A percentile compares a stretch with the other conserved stretches of the same genome.
Conservation (phyloP, 2,888 invertebrate species). For the Ectemnius cavifrons region DNA sequence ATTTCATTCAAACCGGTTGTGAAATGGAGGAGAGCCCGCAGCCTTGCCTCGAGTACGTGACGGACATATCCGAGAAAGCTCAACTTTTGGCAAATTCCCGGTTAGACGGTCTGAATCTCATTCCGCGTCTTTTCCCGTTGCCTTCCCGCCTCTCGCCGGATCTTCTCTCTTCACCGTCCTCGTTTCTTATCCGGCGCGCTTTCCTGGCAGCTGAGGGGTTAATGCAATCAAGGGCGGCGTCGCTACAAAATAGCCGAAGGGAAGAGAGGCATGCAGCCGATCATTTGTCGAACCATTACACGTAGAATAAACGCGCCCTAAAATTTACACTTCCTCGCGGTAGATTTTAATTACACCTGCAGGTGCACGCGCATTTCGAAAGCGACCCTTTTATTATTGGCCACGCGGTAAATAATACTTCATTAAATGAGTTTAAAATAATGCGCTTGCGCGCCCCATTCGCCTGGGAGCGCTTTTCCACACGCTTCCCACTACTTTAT, state of each 20-base stretch:
- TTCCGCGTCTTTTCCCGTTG: conserved; percentile 18
- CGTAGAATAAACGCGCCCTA: neutral
- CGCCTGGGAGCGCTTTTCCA: neutral
- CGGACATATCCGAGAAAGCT: conserved; percentile 68
- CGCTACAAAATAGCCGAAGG: neutral
- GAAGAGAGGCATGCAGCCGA: neutral
- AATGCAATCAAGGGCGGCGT: conserved; percentile 4
- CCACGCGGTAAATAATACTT: neutral
- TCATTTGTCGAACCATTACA: neutral
- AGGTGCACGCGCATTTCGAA: neutral
- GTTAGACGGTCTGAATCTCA: conserved; percentile 47
- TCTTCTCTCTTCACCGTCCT: neutral
- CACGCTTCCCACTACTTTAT: too few species aligned
- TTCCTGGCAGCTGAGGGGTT: conserved; percentile 15
- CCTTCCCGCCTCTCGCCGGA: neutral
- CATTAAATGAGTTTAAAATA: neutral
- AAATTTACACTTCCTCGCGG: neutral
- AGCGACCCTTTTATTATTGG: neutral
- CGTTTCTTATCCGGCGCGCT: conserved; percentile 10
- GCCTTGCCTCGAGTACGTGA: conserved; percentile 70
- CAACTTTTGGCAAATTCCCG: conserved; percentile 66
- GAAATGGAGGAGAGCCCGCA: conserved; percentile 63
- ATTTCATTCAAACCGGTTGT: conserved; percentile 74
- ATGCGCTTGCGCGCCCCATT: neutral
- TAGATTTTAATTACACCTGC: neutral